These are phyloP conservation scores for Echiichthys vipera DNA, from an alignment of 2,797 vertebrate species.

Conservation along the genomic window DNA sequence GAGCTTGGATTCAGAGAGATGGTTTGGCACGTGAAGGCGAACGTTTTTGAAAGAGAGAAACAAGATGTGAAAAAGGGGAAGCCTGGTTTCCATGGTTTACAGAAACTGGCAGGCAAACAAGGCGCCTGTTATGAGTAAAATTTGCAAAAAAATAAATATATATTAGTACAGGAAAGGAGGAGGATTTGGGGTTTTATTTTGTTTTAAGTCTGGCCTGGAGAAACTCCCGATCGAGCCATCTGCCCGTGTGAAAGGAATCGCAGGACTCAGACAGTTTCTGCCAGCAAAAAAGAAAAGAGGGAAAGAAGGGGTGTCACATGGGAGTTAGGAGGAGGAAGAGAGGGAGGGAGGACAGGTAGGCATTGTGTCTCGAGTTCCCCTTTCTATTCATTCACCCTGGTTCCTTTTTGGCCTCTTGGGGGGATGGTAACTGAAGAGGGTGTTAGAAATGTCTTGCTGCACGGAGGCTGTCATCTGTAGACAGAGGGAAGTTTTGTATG, in stretches of 20 bases:
- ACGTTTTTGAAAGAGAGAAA: slow-evolving; percentile 48
- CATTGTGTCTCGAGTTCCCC: slow-evolving; percentile 74
- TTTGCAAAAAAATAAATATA: slow-evolving; percentile 4
- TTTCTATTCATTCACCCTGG: slow-evolving; percentile 70
- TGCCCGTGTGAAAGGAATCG: slow-evolving; percentile 64
- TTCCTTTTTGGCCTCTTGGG: slow-evolving; percentile 66
- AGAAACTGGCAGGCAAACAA: slow-evolving; percentile 69
- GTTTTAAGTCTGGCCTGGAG: slow-evolving; percentile 64
- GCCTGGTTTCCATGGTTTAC: slow-evolving; percentile 59
- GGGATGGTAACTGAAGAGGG: slow-evolving; percentile 76
- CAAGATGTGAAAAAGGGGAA: slow-evolving; percentile 60
- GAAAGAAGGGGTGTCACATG: slow-evolving; percentile 59
- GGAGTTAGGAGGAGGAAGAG: slow-evolving; percentile 60
- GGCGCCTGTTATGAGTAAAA: slow-evolving; percentile 58
- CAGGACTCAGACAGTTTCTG: slow-evolving; percentile 58
- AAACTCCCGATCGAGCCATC: slow-evolving; percentile 66
- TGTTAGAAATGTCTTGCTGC: slow-evolving; percentile 75
- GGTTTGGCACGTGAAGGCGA: slow-evolving; percentile 51
- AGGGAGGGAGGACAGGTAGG: slow-evolving; percentile 71
- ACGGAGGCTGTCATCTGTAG: slow-evolving; percentile 56
- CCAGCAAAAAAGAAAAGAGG: slow-evolving; percentile 43
- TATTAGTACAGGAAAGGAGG: slow-evolving; percentile 51
- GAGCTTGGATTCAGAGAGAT: slow-evolving; percentile 40
- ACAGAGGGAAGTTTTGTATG: slow-evolving; percentile 57
- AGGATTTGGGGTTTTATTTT: slow-evolving; percentile 65